These are phyloP conservation scores for Lasioglossum leucozonium DNA, from an alignment of 2,888 invertebrate species.

Conservation along the genomic window DNA sequence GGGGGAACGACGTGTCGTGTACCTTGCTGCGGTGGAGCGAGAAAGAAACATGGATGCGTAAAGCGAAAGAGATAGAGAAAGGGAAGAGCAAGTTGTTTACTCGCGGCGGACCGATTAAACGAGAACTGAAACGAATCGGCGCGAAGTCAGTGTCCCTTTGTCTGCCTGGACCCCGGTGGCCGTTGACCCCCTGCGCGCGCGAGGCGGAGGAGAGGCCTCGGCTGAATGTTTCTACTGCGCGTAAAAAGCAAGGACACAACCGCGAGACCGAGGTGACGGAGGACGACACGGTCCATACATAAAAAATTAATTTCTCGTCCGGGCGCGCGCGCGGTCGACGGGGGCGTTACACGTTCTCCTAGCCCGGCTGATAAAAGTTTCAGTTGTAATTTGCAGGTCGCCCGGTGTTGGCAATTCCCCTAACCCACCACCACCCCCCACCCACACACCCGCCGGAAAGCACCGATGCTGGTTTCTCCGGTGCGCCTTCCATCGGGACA, in stretches of 20 bases:
- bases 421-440: neutral
- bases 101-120: neutral
- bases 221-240: neutral
- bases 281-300: conserved; percentile 2
- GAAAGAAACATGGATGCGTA: neutral
- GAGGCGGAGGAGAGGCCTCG: neutral
- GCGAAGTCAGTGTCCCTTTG: conserved; percentile 7
- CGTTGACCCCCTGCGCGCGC: neutral
- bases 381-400: conserved; percentile 31
- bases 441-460: neutral
- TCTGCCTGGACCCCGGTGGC: conserved; percentile 4
- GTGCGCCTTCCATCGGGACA: conserved; percentile 26
- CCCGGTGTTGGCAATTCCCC: neutral
- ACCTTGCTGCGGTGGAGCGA: no score
- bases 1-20: no score
- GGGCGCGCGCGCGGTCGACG: neutral
- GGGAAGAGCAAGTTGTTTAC: neutral
- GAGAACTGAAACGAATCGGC: neutral
- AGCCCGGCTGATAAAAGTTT: conserved; percentile 33
- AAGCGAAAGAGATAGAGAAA: neutral
- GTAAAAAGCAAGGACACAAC: conserved; percentile 3
- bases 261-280: conserved; percentile 11
- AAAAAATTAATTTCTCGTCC: conserved; percentile 25
- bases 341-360: neutral
- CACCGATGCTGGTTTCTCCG: neutral